These are phyloP conservation scores for Vireo altiloquus DNA, from an alignment of 2,113 vertebrate species.

Conservation along the genomic window DNA sequence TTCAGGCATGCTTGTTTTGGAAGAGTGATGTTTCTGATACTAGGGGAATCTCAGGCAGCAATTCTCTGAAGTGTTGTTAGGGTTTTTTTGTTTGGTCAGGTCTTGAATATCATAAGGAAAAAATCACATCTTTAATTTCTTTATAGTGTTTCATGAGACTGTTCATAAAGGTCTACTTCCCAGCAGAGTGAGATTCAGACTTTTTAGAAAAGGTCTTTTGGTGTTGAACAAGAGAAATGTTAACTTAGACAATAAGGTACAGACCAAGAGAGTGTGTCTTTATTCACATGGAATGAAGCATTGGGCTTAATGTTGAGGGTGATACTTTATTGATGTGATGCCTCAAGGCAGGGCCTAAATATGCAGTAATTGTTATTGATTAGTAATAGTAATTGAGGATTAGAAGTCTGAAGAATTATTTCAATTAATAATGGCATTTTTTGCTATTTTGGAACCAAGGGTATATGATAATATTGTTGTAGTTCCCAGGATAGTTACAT, in stretches of 20 bases:
- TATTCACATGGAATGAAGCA: background rate
- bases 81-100: background rate
- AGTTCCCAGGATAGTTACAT: background rate
- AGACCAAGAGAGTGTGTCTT: background rate
- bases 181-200: rapidly evolving
- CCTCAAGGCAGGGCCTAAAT: background rate
- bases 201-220: background rate
- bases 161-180: background rate
- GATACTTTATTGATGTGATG: background rate
- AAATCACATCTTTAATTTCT: background rate
- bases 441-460: background rate
- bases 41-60: background rate
- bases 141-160: background rate
- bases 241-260: background rate
- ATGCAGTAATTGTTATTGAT: background rate
- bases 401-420: background rate
- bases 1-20: background rate
- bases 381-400: background rate
- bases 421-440: background rate
- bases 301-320: background rate
- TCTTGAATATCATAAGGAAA: background rate
- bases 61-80: background rate
- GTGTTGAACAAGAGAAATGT: background rate
- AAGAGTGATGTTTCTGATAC: background rate
- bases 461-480: background rate